Evolutionary conservation across 1,140 invertebrate genomes (phyloP), one percentile per base, ranked within the genome.

Genomic region (Drosophila jambulina): DNA sequence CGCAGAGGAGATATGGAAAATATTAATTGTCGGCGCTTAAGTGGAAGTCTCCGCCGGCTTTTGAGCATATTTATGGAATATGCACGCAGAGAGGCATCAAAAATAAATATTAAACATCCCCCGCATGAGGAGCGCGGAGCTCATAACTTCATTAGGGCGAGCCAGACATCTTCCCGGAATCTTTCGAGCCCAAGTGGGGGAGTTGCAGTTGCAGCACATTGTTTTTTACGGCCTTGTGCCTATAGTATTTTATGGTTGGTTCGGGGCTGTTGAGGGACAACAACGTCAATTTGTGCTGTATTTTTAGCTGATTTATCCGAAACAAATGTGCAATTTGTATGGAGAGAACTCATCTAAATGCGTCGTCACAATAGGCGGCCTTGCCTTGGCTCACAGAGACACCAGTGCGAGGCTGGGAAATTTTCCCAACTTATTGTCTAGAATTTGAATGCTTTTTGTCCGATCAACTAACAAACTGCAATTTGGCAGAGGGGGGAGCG

Each of bases 1-100:
- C 17, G 23, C 25, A 27, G 17, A 71, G 40, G 69, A 77, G 58
- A 76, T 77, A 76, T 76, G 75, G 54, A 77, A 77, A 77, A 78
- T 72, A 78, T 77, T 86, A 85, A 85, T 85, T 77, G 78, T 78
- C 53, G 32, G 46, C 53, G 83, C 83, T 75, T 86, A 85, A 85
- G 82, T 78, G 75, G 74, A 59, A 68, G 72, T n/a, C n/a, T 40
- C 15, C 15, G 17, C 29, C 45, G 38, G 53, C 72, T 57, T 70
- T 54, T 49, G n/a, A 61, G 45, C 54, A 76, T 77, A 78, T 77
- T 78, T 78, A 78, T 86, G 82, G 61, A 67, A 53, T 65, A 46
- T 42, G 56, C 49, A 43, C 29, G 53, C 60, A 61, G 57, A 77
- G 46, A 49, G 64, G 23, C 29, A 54, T 61, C 58, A 67, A 68